Evolutionary conservation across 2,797 vertebrate species (phyloP).

Genomic region (Pipistrellus pipistrellus): DNA sequence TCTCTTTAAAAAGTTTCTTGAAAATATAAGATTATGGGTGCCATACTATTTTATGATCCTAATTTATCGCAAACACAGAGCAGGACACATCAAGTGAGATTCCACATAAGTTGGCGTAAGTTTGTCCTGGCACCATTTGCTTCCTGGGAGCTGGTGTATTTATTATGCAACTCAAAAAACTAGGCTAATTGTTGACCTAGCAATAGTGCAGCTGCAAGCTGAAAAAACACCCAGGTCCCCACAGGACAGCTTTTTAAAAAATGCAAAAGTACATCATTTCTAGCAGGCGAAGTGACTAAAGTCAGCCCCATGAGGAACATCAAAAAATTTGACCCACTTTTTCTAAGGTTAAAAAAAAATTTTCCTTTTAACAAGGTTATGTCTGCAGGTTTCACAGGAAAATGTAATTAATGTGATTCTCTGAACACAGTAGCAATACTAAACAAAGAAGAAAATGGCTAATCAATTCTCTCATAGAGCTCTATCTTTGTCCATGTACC

Average conservation of each 20-base stretch:
- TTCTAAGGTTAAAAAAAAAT: not conserved
- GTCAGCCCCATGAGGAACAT: slow-evolving; percentile 57
- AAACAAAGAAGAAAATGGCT: slow-evolving; percentile 41
- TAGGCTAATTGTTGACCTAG: slow-evolving; percentile 71
- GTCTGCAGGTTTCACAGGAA: slow-evolving; percentile 20
- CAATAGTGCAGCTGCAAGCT: slow-evolving; percentile 75
- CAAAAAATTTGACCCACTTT: slow-evolving; percentile 56
- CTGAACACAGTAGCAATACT: not conserved
- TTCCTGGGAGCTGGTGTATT: slow-evolving; percentile 68
- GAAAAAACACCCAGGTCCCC: slow-evolving; percentile 72
- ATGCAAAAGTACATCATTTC: slow-evolving; percentile 60
- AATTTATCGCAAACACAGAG: slow-evolving; percentile 23
- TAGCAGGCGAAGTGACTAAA: slow-evolving; percentile 54
- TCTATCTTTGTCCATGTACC: not conserved
- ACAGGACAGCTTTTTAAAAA: slow-evolving; percentile 41
- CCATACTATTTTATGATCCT: slow-evolving; percentile 27
- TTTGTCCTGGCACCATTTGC: slow-evolving; percentile 19
- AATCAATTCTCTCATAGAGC: not conserved
- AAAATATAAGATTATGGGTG: not conserved
- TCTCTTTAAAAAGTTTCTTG: not conserved
- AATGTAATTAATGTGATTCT: slow-evolving; percentile 8
- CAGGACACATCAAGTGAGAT: slow-evolving; percentile 2
- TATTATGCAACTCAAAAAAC: slow-evolving; percentile 70
- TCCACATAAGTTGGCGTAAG: not conserved
- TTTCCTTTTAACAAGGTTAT: slow-evolving; percentile 19